phyloP scores from a whole-genome alignment of 2,888 invertebrate species.

The Drosophila paranaensis region DNA sequence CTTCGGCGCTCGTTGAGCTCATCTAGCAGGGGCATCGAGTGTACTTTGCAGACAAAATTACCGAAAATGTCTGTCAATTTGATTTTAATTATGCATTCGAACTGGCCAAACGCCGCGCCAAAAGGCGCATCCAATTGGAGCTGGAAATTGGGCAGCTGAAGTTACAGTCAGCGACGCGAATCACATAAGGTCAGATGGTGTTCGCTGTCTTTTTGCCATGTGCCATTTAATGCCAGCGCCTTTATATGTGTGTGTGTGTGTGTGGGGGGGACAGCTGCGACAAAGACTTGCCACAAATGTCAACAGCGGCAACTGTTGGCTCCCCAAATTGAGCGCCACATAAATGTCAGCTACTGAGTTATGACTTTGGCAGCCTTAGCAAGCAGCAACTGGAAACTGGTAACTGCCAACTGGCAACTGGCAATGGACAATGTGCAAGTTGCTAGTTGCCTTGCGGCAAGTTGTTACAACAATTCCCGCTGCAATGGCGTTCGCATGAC shows the following conservation, averaged over 20 bases:
- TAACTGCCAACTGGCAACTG: constrained; percentile 1
- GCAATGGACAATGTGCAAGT: constrained; percentile 6
- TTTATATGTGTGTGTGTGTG: neutral
- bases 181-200: constrained; percentile 41
- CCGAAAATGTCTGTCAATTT: constrained; percentile 44
- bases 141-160: constrained; percentile 9
- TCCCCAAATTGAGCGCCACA: constrained; percentile 48
- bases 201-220: neutral
- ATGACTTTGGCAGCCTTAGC: constrained; percentile 31
- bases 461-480: constrained; percentile 5
- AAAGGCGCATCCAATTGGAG: constrained; percentile 24
- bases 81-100: constrained; percentile 59
- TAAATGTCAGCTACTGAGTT: constrained; percentile 64
- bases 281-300: constrained; percentile 40
- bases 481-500: constrained; percentile 28
- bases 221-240: constrained; percentile 39
- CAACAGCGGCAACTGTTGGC: constrained; percentile 22
- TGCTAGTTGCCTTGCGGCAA: constrained; percentile 4
- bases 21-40: constrained; percentile 34
- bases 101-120: constrained; percentile 26
- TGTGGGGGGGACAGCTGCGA: neutral
- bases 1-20: neutral
- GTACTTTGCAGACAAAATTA: constrained; percentile 31
- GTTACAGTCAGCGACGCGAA: constrained; percentile 3
- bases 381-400: constrained; percentile 13